Conservation (phyloP, 2,797 vertebrate genomes). For the Arrhamphus sclerolepis region DNA sequence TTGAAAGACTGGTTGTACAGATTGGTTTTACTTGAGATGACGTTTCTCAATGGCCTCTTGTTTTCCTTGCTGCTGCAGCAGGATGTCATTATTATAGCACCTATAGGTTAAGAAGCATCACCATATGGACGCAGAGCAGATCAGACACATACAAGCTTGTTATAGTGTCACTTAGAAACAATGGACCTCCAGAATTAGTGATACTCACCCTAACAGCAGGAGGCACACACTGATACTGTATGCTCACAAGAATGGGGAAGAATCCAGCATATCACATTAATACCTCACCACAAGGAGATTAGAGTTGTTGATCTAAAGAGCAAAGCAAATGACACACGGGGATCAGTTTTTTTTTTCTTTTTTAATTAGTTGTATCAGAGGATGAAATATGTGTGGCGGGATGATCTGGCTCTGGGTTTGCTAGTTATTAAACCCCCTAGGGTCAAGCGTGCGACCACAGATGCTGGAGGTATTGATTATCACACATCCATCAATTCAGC, state of each 20-base stretch:
- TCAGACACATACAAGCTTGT: constrained; percentile 4
- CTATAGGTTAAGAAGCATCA: background rate
- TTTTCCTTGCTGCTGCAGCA: background rate
- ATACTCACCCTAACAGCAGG: constrained; percentile 20
- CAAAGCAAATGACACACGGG: constrained; percentile 58
- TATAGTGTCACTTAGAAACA: constrained; percentile 21
- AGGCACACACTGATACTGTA: constrained; percentile 25
- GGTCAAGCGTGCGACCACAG: constrained; percentile 45
- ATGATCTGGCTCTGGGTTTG: constrained; percentile 20
- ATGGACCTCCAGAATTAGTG: constrained; percentile 14
- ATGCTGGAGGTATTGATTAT: constrained; percentile 74
- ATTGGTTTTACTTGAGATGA: background rate
- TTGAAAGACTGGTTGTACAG: background rate
- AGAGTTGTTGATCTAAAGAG: constrained; percentile 61
- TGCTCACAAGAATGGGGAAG: constrained; percentile 64
- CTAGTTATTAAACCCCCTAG: constrained; percentile 42
- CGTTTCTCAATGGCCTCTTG: background rate
- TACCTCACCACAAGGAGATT: constrained; percentile 71
- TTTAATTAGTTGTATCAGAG: constrained; percentile 65
- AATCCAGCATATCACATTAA: constrained; percentile 80
- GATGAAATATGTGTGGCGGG: constrained; percentile 32
- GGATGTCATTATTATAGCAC: background rate
- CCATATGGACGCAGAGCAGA: constrained; percentile 20
- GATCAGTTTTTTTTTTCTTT: constrained; percentile 16
- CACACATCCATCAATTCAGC: constrained; percentile 73